Evolutionary conservation across 2,113 vertebrate species (phyloP).

Genomic region (Andinoacara biseriatus): DNA sequence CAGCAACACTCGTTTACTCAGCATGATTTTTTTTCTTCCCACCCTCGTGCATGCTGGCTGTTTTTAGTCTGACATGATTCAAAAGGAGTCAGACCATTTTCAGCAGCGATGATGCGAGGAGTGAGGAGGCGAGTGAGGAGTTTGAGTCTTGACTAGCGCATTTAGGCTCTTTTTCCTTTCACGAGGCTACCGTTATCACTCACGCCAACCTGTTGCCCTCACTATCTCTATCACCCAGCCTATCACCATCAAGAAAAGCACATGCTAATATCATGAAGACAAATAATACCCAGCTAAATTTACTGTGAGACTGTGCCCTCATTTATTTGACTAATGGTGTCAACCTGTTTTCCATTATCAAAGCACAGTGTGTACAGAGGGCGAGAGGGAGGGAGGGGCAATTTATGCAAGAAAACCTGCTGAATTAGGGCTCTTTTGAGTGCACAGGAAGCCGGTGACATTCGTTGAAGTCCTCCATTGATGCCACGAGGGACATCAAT

Average conservation of each 20-base stretch:
- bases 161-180: conserved; percentile 6
- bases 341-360: conserved; percentile 37
- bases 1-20: background rate
- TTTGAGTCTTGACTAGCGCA: background rate
- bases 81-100: background rate
- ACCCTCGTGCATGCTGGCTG: background rate
- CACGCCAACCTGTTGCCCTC: conserved; percentile 40
- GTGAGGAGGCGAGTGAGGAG: background rate
- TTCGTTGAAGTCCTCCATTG: conserved; percentile 64
- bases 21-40: background rate
- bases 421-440: conserved; percentile 65
- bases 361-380: conserved; percentile 16
- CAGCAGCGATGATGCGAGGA: background rate
- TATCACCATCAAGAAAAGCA: conserved; percentile 37
- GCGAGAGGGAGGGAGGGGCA: conserved; percentile 23
- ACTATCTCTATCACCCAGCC: conserved; percentile 24
- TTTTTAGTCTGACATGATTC: conserved; percentile 14
- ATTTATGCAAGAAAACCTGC: conserved; percentile 70
- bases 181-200: conserved; percentile 24
- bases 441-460: conserved; percentile 62
- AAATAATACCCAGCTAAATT: conserved; percentile 27
- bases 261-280: conserved; percentile 28
- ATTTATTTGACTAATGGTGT: conserved; percentile 56
- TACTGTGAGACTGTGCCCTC: conserved; percentile 48
- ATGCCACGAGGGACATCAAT: conserved; percentile 69